These are phyloP conservation scores for Entelurus aequoreus DNA, from an alignment of 2,113 vertebrate species.

Conservation along the genomic window DNA sequence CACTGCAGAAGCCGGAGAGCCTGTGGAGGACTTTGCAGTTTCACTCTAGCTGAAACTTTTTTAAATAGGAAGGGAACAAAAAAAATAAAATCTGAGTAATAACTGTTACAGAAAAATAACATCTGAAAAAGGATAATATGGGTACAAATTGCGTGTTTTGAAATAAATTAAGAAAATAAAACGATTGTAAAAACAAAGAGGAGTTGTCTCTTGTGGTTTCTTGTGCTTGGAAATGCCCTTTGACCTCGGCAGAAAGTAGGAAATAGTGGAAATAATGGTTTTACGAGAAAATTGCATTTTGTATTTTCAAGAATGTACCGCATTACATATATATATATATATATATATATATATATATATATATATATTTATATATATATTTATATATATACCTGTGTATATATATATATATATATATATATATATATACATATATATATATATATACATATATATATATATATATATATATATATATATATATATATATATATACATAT, in stretches of 20 bases:
- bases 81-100: constrained; percentile 72
- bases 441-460: no score
- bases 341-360: no score
- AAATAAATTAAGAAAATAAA: constrained; percentile 78
- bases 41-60: constrained; percentile 71
- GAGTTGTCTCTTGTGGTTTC: not conserved
- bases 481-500: no score
- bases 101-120: constrained; percentile 78
- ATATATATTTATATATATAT: no score
- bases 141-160: constrained; percentile 80
- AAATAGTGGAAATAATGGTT: constrained; percentile 8
- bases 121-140: constrained; percentile 75
- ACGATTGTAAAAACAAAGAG: constrained; percentile 67
- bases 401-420: no score
- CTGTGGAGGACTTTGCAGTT: constrained; percentile 73
- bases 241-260: not conserved
- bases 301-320: no score
- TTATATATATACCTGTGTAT: no score
- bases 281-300: not conserved
- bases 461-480: no score
- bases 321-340: no score
- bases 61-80: constrained; percentile 58
- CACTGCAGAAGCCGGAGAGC: constrained; percentile 72
- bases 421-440: no score
- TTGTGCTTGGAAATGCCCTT: constrained; percentile 17